Conservation (phyloP, 2,797 vertebrate genomes). For the Otus scops region DNA sequence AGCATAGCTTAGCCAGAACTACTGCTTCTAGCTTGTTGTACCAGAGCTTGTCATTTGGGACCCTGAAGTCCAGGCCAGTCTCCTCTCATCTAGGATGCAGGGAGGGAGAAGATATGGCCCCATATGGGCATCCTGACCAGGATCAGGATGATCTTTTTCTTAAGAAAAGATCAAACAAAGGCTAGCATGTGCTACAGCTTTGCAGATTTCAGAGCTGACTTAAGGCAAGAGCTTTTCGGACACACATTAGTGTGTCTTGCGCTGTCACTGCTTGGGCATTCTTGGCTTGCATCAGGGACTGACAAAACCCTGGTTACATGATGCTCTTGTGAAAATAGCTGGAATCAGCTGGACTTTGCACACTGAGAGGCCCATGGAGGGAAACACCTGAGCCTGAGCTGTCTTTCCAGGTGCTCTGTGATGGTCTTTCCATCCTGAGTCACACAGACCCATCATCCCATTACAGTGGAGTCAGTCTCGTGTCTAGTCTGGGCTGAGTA, state of each 20-base stretch:
- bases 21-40: background rate
- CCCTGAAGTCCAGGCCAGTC: background rate
- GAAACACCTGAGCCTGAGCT: background rate
- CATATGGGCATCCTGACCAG: background rate
- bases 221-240: background rate
- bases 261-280: background rate
- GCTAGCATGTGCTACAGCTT: background rate
- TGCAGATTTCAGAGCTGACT: background rate
- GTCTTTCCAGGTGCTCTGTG: background rate
- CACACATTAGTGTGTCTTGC: background rate
- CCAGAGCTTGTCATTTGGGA: background rate
- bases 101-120: background rate
- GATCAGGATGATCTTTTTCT: background rate
- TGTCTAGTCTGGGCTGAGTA: background rate
- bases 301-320: fast-evolving
- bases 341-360: background rate
- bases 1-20: background rate
- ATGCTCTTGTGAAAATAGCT: background rate
- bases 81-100: background rate
- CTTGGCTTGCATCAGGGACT: background rate
- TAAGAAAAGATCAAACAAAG: background rate
- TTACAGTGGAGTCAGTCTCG: background rate
- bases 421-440: background rate
- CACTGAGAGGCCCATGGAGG: background rate
- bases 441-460: background rate